Evolutionary conservation across 53 echinoderm and acorn worm genomes (phyloP), one percentile per base, ranked within the genome.

Genomic region (Apostichopus leukothele): DNA sequence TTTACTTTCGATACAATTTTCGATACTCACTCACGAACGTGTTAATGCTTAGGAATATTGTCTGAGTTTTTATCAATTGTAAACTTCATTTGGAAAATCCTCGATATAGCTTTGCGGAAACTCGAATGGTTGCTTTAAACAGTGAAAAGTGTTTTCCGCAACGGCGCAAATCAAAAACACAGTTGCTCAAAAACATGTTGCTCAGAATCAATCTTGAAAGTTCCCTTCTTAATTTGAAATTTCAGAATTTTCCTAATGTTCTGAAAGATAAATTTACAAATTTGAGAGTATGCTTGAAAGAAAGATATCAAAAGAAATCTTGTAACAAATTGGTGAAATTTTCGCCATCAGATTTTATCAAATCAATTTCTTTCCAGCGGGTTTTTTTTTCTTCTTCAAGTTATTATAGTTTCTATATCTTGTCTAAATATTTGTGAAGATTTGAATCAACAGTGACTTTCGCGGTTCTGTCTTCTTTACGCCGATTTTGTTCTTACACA

Each of bases 381-480:
- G 5, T 14, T 18, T 19, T 39, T 39, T 39, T 39, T 39, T 3
- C 39, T 39, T 39, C 39, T 39, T 39, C 39, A 39, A 39, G 39
- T 39, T 39, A 39, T 39, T 71, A 19, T n/a, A 71, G 4, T 71
- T 6, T 16, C 6, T n/a, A 18, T 71, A n/a, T n/a, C 18, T 71
- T 71, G 39, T 71, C 6, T 19, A 71, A 71, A 71, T 71, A 71
- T 71, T 71, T 71, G 18, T 71, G 71, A 71, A 71, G 71, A 71
- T n/a, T 71, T 14, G n/a, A 71, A 71, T 71, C 6, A 71, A 19
- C 13, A 71, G 18, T 71, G 71, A 71, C 71, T 71, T 71, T 19
- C 71, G 71, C 20, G n/a, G 18, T 71, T 71, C 71, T 63, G 71
- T 21, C 71, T 71, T 71, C 71, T 14, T 16, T 18, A 71, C 20